Conservation (phyloP, 2,113 vertebrate genomes). For the Paradoxurus hermaphroditus region DNA sequence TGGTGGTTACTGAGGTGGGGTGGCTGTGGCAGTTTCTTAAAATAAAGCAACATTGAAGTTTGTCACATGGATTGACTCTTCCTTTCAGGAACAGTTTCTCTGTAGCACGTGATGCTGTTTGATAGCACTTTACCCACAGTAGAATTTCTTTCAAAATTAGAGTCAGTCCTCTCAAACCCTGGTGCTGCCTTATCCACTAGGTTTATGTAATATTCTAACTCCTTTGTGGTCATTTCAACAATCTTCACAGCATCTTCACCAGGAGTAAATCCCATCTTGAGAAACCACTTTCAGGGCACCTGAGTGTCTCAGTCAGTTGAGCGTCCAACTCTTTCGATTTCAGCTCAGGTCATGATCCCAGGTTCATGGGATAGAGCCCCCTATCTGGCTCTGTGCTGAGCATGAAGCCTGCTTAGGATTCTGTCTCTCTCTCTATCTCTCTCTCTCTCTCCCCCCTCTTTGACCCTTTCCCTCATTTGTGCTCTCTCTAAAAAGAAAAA, state of each 20-base stretch:
- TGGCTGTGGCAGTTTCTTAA: not conserved
- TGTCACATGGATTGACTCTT: not conserved
- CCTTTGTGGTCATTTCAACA: not conserved
- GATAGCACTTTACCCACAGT: not conserved
- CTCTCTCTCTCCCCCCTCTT: too few relatives aligned
- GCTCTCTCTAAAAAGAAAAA: too few relatives aligned
- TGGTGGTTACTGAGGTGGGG: not conserved
- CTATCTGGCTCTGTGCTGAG: too few relatives aligned
- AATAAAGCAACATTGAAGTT: not conserved
- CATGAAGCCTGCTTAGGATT: too few relatives aligned
- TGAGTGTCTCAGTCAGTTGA: too few relatives aligned
- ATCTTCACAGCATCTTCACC: not conserved
- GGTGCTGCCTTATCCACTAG: not conserved
- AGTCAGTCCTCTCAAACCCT: not conserved
- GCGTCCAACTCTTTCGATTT: too few relatives aligned
- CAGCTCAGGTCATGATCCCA: too few relatives aligned
- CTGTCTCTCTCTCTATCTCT: too few relatives aligned
- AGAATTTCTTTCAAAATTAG: not conserved
- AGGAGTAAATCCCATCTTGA: not conserved
- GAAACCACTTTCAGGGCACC: not conserved
- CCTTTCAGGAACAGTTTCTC: not conserved
- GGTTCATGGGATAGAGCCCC: too few relatives aligned
- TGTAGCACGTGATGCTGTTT: not conserved
- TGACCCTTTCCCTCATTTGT: too few relatives aligned
- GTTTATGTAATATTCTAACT: not conserved